Base-by-base conservation (phyloP, 2,888 invertebrate genomes). In the Metopia argyrocephala region DNA sequence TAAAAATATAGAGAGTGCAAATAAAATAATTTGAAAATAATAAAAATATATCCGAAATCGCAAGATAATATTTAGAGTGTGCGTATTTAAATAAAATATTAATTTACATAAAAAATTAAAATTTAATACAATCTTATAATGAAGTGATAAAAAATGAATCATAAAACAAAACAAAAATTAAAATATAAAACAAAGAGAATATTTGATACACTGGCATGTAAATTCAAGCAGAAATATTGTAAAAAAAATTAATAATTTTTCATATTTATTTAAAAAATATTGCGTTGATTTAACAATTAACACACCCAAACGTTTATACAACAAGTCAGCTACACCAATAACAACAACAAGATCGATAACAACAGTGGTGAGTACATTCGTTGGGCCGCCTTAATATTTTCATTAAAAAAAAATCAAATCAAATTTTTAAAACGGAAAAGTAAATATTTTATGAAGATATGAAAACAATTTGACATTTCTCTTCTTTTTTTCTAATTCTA, bases 61-160 rank as follows among this genome's bases (percentile, higher is more conserved):
- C 48, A 56, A 46, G 64, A 27, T 15, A 27, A 46, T 48, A 21
- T 20, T n/a, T n/a, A n/a, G n/a, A 27, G 21, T 38, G 48, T 45
- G 38, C 12, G 31, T 45, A 31, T 50, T 18, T 57, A 38, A 38
- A 38, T 38, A 38, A 38, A 38, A 38, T 12, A 48, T 15, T 25
- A 25, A 56, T 0, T 65, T 52, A 52, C 52, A 18, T 46, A 76
- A 70, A 56, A 20, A 56, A 9, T 15, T 5, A n/a, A 31, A 7
- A 2, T 31, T 3, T 15, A 38, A 38, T 38, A 38, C 9, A 38
- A 38, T 38, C 15, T 9, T 20, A 56, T 56, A 54, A 52, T 52
- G n/a, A 66, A 52, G 38, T 46, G 38, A 38, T 15, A 38, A 38
- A 27, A 46, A 66, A 73, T 52, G 66, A 62, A 38, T 68, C 61